A percentile compares a stretch with the other conserved stretches of the same genome.
Evolutionary conservation across 2,113 vertebrate species (phyloP).

Genomic region (Corythoichthys haematopterus): DNA sequence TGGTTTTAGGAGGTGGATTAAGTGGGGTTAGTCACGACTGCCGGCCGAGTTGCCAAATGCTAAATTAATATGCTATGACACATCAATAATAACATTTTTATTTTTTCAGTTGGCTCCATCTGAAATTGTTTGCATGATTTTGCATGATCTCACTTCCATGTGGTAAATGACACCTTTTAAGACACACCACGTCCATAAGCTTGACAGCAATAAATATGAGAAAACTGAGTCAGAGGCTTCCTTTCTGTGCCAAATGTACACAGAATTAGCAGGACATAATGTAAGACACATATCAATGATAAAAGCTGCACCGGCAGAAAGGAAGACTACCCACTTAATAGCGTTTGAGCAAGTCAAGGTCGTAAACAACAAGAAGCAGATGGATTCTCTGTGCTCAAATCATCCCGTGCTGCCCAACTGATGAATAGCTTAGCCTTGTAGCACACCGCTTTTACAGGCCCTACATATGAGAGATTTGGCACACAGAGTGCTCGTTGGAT

Average conservation of each 20-base stretch:
- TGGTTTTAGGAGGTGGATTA: not conserved
- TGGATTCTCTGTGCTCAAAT: constrained; percentile 9
- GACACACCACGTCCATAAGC: not conserved
- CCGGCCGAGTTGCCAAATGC: not conserved
- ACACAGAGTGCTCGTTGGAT: constrained; percentile 21
- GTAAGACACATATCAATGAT: not conserved
- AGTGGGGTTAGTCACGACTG: not conserved
- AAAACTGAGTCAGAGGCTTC: not conserved
- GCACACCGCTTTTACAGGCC: constrained; percentile 15
- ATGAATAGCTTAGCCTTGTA: constrained; percentile 19
- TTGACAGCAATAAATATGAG: not conserved
- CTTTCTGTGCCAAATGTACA: not conserved
- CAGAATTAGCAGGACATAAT: not conserved
- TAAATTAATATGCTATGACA: not conserved
- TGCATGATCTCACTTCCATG: not conserved
- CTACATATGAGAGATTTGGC: constrained; percentile 17
- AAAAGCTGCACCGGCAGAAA: constrained; percentile 11
- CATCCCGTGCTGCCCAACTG: not conserved
- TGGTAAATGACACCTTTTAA: not conserved
- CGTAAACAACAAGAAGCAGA: constrained; percentile 19
- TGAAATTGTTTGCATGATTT: not conserved
- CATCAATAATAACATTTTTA: not conserved
- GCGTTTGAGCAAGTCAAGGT: constrained; percentile 20
- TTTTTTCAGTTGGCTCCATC: not conserved
- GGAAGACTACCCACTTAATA: not conserved